Evolutionary conservation across 2,888 invertebrate species (phyloP), one percentile per base, ranked within the genome.

Genomic region (Agrotis clavis): DNA sequence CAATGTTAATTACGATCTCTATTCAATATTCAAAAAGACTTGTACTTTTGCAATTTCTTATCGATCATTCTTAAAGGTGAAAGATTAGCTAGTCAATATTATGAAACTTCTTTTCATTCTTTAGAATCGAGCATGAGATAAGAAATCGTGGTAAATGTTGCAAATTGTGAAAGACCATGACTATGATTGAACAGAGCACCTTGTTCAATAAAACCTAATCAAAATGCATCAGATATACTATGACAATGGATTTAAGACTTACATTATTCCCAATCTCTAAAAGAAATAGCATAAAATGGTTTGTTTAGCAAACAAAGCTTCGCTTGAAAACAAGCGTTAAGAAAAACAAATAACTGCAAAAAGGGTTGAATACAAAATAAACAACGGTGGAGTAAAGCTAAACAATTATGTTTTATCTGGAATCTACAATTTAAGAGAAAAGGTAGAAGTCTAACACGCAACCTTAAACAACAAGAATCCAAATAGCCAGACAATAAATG

Each of bases 141-240:
- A 25, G 50, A 68, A 50, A 9, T 57, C 16, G 18, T 25, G 56
- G 45, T 67, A 73, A 73, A 74, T 53, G 35, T 68, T 75, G 41
- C 45, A 45, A 54, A 48, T 75, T 75, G 18, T 21, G 68, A 19
- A 75, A 74, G 25, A 45, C 13, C 18, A 13, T 18, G 45, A 30
- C 11, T 53, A 21, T 45, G 41, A 45, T 56, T 61, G 69, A 69
- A 45, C 30, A 57, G 30, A 41, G 41, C 11, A 57, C 35, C 35
- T 57, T 57, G 57, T 57, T 57, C 57, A 57, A 57, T 57, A n/a
- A 35, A 30, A 57, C 35, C 35, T 57, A 57, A 57, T 57, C 14
- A 50, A 65, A 69, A 65, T 74, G 65, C 41, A 74, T 21, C 14
- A 19, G 18, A 21, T 47, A 53, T 5, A 45, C n/a, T 41, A 35